These are phyloP conservation scores for Drosophila quinaria DNA, from an alignment of 2,888 invertebrate species.

Conservation along the genomic window DNA sequence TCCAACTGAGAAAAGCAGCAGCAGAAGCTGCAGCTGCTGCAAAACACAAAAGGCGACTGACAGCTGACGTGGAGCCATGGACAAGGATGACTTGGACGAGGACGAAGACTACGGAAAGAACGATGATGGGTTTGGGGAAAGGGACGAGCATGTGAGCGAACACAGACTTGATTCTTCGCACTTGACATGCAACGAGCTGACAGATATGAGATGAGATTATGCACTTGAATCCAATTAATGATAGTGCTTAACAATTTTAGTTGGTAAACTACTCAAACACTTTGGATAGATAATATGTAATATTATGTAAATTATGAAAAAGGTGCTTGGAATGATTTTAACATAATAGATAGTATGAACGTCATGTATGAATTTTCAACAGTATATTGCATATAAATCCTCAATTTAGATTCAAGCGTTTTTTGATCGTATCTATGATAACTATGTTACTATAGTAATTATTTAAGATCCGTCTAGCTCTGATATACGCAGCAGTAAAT, in stretches of 20 bases:
- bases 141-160: slow-evolving; percentile 8
- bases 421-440: too few species aligned
- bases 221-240: slow-evolving; percentile 9
- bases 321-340: not conserved
- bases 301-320: not conserved
- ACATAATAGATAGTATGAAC: not conserved
- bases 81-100: slow-evolving; percentile 19
- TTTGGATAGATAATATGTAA: too few species aligned
- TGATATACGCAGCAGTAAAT: too few species aligned
- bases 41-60: slow-evolving; percentile 61
- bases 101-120: not conserved
- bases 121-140: not conserved
- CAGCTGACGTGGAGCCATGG: slow-evolving; percentile 60
- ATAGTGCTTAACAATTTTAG: slow-evolving; percentile 1
- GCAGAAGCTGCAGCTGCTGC: slow-evolving; percentile 20
- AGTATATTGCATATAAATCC: too few species aligned
- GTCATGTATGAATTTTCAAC: too few species aligned
- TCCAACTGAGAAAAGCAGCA: slow-evolving; percentile 43
- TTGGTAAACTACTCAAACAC: slow-evolving; percentile 1
- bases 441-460: too few species aligned
- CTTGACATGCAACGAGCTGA: slow-evolving; percentile 27
- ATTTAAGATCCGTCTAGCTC: too few species aligned
- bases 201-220: slow-evolving; percentile 24
- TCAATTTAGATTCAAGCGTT: too few species aligned
- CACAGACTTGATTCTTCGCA: slow-evolving; percentile 34